Evolutionary conservation across 2,888 invertebrate genomes (phyloP).

Genomic region (Drosophila basisetae): DNA sequence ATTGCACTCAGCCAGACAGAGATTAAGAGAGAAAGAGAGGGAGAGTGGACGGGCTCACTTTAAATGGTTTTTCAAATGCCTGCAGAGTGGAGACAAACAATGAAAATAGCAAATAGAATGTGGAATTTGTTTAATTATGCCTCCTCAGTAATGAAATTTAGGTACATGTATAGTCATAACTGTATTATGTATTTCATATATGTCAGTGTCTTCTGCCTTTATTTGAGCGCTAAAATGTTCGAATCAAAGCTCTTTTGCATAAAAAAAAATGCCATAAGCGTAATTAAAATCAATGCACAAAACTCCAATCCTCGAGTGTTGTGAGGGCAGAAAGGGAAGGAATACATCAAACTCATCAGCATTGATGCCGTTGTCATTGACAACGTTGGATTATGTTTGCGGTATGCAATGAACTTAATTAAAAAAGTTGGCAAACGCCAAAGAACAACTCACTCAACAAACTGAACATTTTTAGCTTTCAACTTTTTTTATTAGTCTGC

Average conservation of each 20-base stretch:
- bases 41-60: neutral
- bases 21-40: neutral
- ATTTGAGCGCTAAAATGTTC: neutral
- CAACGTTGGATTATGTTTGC: constrained; percentile 21
- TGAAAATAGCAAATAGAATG: neutral
- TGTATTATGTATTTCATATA: neutral
- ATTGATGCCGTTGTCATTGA: constrained; percentile 32
- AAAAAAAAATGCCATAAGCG: neutral
- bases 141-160: neutral
- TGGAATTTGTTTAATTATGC: neutral
- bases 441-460: constrained; percentile 5
- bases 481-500: constrained; percentile 3
- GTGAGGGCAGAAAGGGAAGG: neutral
- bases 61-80: neutral
- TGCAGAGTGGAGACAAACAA: neutral
- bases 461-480: constrained; percentile 8
- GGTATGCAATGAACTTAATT: constrained; percentile 55
- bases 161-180: neutral
- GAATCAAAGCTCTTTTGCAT: neutral
- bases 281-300: constrained; percentile 12
- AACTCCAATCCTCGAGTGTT: neutral
- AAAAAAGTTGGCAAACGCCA: constrained; percentile 49
- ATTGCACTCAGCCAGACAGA: constrained; percentile 17
- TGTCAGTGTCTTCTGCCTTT: neutral
- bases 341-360: constrained; percentile 10